A percentile compares a stretch with the other conserved stretches of the same genome.
Evolutionary conservation across 2,797 vertebrate species (phyloP).

Genomic region (Phalanger gymnotis): DNA sequence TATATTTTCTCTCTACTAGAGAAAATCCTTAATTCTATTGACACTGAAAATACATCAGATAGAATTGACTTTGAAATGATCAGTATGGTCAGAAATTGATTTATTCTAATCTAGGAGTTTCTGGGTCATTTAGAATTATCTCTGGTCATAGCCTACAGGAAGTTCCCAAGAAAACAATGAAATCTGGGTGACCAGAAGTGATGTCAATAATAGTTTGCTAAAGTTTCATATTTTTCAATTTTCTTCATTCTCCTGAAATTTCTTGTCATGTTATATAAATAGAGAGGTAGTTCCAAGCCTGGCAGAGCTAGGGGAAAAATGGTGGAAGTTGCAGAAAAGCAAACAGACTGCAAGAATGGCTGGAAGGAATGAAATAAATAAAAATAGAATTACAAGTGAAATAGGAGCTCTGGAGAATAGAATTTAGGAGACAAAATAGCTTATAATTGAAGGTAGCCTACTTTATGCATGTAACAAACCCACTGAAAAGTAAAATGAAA

Average conservation of each 20-base stretch:
- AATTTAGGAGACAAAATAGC: no score
- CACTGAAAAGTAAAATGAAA: no score
- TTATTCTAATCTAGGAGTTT: slow-evolving; percentile 75
- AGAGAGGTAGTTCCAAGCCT: slow-evolving; percentile 63
- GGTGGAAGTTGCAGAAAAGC: no score
- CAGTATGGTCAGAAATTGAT: slow-evolving; percentile 74
- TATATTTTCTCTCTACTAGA: slow-evolving; percentile 39
- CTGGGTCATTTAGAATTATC: slow-evolving; percentile 80
- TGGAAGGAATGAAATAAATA: no score
- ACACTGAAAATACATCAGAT: slow-evolving; percentile 54
- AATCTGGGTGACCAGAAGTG: slow-evolving; percentile 74
- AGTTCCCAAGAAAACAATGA: slow-evolving; percentile 78
- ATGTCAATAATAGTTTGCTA: slow-evolving; percentile 75
- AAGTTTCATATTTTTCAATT: slow-evolving; percentile 77
- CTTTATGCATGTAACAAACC: no score
- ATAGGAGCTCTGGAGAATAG: no score
- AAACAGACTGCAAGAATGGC: no score
- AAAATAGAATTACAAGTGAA: no score
- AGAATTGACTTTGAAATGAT: slow-evolving; percentile 78
- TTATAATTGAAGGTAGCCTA: no score
- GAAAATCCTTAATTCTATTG: slow-evolving; percentile 48
- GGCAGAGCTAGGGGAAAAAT: neutral
- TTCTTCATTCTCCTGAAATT: slow-evolving; percentile 77
- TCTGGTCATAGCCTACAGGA: slow-evolving; percentile 76
- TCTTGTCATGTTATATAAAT: slow-evolving; percentile 64